phyloP scores from a whole-genome alignment of 2,797 vertebrate genomes.

The Fistularia commersonii region DNA sequence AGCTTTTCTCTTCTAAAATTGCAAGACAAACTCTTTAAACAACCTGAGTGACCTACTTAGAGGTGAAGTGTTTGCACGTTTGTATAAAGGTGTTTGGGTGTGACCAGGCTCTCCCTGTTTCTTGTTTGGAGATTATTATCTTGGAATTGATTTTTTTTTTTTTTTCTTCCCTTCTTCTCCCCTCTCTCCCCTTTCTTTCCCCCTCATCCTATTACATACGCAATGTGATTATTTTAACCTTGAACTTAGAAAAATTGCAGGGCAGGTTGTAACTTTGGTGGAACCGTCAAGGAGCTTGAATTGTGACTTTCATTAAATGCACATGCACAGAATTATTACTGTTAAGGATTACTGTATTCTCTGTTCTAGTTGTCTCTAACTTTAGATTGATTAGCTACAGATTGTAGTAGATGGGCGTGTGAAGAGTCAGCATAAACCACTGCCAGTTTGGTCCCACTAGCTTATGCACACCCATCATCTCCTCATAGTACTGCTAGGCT shows the following conservation, averaged over 20 bases:
- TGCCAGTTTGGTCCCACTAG: constrained; percentile 74
- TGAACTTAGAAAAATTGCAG: too few species aligned
- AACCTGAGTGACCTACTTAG: constrained; percentile 11
- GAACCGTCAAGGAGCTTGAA: constrained; percentile 13
- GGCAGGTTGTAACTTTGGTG: neutral
- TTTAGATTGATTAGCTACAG: constrained; percentile 83
- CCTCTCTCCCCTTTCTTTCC: too few species aligned
- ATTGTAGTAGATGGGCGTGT: constrained; percentile 80
- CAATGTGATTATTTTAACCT: neutral
- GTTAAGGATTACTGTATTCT: constrained; percentile 63
- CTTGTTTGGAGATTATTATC: constrained; percentile 14
- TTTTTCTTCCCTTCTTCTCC: too few species aligned
- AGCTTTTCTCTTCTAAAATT: constrained; percentile 18
- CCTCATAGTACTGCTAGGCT: constrained; percentile 61
- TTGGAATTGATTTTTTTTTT: neutral
- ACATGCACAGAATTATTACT: constrained; percentile 42
- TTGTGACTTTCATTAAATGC: constrained; percentile 27
- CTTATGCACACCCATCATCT: constrained; percentile 75
- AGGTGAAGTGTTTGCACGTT: constrained; percentile 24
- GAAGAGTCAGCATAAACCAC: constrained; percentile 82
- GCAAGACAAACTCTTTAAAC: constrained; percentile 12
- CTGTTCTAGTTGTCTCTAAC: constrained; percentile 66
- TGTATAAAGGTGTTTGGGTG: constrained; percentile 12
- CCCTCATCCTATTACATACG: too few species aligned
- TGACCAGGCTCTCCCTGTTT: neutral